Evolutionary conservation across 2,888 invertebrate genomes (phyloP).

Genomic region (Drosophila mercatorum): DNA sequence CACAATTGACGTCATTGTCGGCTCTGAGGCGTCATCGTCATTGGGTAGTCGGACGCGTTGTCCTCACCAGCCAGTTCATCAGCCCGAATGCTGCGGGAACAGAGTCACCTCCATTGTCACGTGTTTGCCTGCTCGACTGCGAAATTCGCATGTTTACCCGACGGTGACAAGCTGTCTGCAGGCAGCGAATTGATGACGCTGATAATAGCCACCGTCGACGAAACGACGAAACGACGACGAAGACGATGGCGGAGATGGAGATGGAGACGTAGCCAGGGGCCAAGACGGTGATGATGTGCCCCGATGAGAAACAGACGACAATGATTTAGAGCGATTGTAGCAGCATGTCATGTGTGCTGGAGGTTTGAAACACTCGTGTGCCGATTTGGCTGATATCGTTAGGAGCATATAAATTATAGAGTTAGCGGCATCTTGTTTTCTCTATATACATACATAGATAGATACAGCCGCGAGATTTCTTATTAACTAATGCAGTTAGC

Average conservation of each 20-base stretch:
- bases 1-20: slow-evolving; percentile 71
- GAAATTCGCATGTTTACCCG: slow-evolving; percentile 80
- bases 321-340: slow-evolving; percentile 67
- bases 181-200: slow-evolving; percentile 77
- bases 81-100: slow-evolving; percentile 20
- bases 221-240: background rate
- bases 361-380: slow-evolving; percentile 28
- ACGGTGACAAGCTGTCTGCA: slow-evolving; percentile 81
- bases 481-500: slow-evolving; percentile 31
- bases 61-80: slow-evolving; percentile 44
- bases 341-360: slow-evolving; percentile 38
- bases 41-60: slow-evolving; percentile 38
- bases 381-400: slow-evolving; percentile 48
- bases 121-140: slow-evolving; percentile 81
- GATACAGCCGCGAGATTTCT: slow-evolving; percentile 8
- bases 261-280: slow-evolving; percentile 8
- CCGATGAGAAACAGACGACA: slow-evolving; percentile 71
- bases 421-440: slow-evolving; percentile 9
- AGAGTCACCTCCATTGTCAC: slow-evolving; percentile 63
- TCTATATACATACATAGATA: slow-evolving; percentile 3
- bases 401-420: slow-evolving; percentile 48
- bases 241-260: slow-evolving; percentile 9
- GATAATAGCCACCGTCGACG: slow-evolving; percentile 60
- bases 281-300: slow-evolving; percentile 40
- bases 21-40: slow-evolving; percentile 51